These are phyloP conservation scores for Plutella xylostella DNA, from an alignment of 2,888 invertebrate species.

Conservation along the genomic window DNA sequence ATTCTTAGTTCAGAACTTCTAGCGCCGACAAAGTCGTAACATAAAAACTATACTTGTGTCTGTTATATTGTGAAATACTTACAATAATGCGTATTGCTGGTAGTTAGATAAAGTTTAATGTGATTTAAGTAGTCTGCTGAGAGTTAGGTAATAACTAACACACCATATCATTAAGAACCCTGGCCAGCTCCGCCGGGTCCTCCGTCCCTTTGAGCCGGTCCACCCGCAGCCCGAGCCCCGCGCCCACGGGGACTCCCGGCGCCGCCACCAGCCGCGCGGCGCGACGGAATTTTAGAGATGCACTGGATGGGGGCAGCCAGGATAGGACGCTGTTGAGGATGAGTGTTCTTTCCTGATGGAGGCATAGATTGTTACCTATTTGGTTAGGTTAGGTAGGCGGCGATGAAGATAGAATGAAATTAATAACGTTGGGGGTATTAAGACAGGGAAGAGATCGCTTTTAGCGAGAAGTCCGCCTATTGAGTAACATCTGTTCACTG, in stretches of 20 bases:
- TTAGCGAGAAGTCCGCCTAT: too few relatives aligned
- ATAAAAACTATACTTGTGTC: too few relatives aligned
- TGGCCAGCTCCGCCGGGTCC: conserved; percentile 27
- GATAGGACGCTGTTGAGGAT: conserved; percentile 8
- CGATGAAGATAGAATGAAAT: too few relatives aligned
- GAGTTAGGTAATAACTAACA: conserved; percentile 4
- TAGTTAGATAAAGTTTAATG: neutral
- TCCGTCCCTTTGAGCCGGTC: conserved; percentile 34
- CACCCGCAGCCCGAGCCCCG: conserved; percentile 27
- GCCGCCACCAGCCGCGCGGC: conserved; percentile 39
- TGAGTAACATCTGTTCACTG: too few relatives aligned
- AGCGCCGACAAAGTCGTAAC: too few relatives aligned
- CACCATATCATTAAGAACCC: conserved; percentile 45
- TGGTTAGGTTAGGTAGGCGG: too few relatives aligned
- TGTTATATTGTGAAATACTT: too few relatives aligned
- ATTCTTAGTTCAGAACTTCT: too few relatives aligned
- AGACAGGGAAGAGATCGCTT: too few relatives aligned
- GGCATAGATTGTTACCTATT: too few relatives aligned
- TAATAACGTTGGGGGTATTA: too few relatives aligned
- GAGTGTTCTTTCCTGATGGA: neutral
- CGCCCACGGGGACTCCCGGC: conserved; percentile 22
- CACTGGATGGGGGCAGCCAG: conserved; percentile 32
- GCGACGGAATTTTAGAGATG: conserved; percentile 39
- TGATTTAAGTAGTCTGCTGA: neutral
- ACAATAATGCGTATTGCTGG: too few relatives aligned